A percentile compares a stretch with the other conserved stretches of the same genome.
phyloP scores from a whole-genome alignment of 1,140 invertebrate genomes.

The Drosophila quadrilineata region DNA sequence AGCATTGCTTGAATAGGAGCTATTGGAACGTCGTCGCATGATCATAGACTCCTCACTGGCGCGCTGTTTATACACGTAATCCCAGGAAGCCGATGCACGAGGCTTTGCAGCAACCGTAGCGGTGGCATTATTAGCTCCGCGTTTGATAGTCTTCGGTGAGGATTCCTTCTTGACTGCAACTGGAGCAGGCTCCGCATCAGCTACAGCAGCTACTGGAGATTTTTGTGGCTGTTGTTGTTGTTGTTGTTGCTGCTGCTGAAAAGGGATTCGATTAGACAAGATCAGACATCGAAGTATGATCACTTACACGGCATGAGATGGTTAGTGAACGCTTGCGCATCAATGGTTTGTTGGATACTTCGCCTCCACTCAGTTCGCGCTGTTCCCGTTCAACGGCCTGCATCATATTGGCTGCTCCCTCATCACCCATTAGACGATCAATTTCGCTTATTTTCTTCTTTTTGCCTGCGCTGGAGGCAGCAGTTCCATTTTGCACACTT shows the following conservation, averaged over 20 bases:
- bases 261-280: too few relatives aligned
- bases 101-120: constrained; percentile 56
- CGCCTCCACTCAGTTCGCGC: constrained; percentile 55
- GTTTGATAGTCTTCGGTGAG: not conserved
- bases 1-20: constrained; percentile 89
- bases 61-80: constrained; percentile 83
- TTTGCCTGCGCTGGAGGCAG: constrained; percentile 19
- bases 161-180: constrained; percentile 16
- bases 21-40: constrained; percentile 89
- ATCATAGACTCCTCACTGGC: constrained; percentile 89
- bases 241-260: constrained; percentile 21
- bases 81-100: constrained; percentile 82
- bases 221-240: constrained; percentile 30
- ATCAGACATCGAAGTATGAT: too few relatives aligned
- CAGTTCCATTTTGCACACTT: constrained; percentile 45
- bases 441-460: constrained; percentile 87
- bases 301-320: constrained; percentile 82
- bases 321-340: constrained; percentile 82
- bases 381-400: constrained; percentile 87
- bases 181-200: constrained; percentile 68
- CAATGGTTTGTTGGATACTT: constrained; percentile 81
- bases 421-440: constrained; percentile 89
- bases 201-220: too few relatives aligned
- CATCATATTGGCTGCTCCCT: constrained; percentile 92
- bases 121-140: not conserved